Evolutionary conservation across 2,113 vertebrate genomes (phyloP).

Genomic region (Clinocottus analis): DNA sequence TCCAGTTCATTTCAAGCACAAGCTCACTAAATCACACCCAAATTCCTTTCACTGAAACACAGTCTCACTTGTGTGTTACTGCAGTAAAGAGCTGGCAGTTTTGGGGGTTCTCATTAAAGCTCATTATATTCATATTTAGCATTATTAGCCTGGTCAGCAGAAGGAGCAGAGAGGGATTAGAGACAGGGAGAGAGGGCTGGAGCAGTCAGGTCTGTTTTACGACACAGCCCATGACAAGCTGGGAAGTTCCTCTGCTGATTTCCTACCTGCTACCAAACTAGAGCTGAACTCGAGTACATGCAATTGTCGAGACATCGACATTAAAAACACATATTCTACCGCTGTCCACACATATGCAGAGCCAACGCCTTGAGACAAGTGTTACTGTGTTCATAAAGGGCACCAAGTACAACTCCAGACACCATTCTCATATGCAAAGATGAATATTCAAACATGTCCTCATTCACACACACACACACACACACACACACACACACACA

Average conservation of each 20-base stretch:
- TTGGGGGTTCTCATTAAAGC: conserved; percentile 66
- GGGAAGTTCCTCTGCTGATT: conserved; percentile 46
- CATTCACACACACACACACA: conserved; percentile 30
- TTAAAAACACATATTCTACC: not conserved
- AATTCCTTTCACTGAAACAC: conserved; percentile 48
- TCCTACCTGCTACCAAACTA: conserved; percentile 39
- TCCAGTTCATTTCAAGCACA: conserved; percentile 45
- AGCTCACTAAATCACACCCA: conserved; percentile 43
- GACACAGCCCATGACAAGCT: conserved; percentile 48
- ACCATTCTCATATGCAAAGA: not conserved
- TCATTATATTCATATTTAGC: conserved; percentile 76
- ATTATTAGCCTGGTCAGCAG: conserved; percentile 64
- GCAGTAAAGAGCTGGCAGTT: conserved; percentile 46
- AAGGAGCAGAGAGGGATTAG: conserved; percentile 58
- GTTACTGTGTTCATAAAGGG: not conserved
- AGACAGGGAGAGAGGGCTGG: conserved; percentile 32
- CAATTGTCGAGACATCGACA: conserved; percentile 6
- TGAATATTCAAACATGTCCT: conserved; percentile 11
- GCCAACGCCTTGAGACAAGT: not conserved
- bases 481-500: not conserved
- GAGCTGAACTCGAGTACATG: conserved; percentile 1
- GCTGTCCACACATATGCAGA: not conserved
- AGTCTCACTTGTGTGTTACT: conserved; percentile 53
- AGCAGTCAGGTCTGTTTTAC: conserved; percentile 52
- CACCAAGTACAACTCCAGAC: not conserved